Evolutionary conservation across 1,140 invertebrate species (phyloP), one percentile per base, ranked within the genome.

Genomic region (Drosophila sturtevanti): DNA sequence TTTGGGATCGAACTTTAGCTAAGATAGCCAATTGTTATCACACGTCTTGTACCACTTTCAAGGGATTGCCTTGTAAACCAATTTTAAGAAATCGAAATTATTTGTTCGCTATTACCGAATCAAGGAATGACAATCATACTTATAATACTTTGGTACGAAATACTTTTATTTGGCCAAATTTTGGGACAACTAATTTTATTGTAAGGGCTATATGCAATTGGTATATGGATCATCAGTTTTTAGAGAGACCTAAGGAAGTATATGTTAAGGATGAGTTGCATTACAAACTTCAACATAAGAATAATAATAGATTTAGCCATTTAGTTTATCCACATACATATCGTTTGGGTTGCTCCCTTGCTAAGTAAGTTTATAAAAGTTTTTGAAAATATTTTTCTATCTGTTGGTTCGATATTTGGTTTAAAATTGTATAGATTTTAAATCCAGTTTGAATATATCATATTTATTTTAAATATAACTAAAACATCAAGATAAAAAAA

Each of bases 301-400:
- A 54, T 0, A 27, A 60, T 1, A 76, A 76, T 38, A 4, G 11
- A 5, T 76, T 76, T 37, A 44, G 12, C 9, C 60, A 38, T 2
- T 68, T 76, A 0, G 31, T 72, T 0, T 55, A 48, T 60, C 73
- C 73, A 1, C 0, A 12, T 0, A 35, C n/a, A 4, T 12, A 61
- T 68, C 22, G 27, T 9, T 0, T 72, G 7, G 73, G 73, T 16
- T 76, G 73, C 44, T 76, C 73, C n/a, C 59, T 55, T 52, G 69
- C 69, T 14, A 24, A 11, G 72, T 75, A 16, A 63, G 72, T 31
- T 18, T 14, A 6, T 27, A 3, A 12, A n/a, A n/a, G n/a, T n/a
- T n/a, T n/a, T n/a, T n/a, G n/a, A n/a, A n/a, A n/a, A n/a, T n/a
- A n/a, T n/a, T n/a, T n/a, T n/a, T n/a, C n/a, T n/a, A n/a, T n/a